Conservation (phyloP, 2,888 invertebrate species). For the Morpho helenor region DNA sequence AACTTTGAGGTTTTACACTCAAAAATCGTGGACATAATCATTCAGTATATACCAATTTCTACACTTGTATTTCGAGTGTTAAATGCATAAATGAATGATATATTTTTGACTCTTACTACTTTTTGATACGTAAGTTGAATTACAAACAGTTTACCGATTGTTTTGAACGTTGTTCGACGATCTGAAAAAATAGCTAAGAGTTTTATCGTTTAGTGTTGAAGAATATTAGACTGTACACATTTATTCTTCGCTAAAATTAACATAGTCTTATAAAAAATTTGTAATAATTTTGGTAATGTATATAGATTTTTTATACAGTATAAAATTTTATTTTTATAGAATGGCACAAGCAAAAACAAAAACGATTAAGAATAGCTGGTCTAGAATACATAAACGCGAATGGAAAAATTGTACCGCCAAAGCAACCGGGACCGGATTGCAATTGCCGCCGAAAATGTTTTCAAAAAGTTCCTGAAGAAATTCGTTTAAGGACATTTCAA, state of each 20-base stretch:
- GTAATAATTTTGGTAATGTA: no score
- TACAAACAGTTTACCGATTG: constrained; percentile 26
- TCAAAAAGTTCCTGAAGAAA: constrained; percentile 70
- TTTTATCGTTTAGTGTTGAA: no score
- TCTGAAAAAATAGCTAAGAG: not conserved
- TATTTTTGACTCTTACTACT: constrained; percentile 71
- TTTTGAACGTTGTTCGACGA: constrained; percentile 18
- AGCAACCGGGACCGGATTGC: constrained; percentile 75
- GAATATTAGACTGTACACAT: no score
- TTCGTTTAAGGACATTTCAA: constrained; percentile 73
- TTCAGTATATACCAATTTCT: constrained; percentile 14
- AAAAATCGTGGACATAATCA: constrained; percentile 17
- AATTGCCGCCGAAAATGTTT: constrained; percentile 75
- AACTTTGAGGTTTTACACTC: constrained; percentile 31
- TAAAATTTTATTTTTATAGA: constrained; percentile 47
- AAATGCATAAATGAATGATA: constrained; percentile 23
- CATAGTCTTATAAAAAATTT: no score
- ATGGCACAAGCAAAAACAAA: constrained; percentile 81
- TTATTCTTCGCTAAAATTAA: no score
- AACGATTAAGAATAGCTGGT: constrained; percentile 75
- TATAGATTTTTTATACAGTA: not conserved
- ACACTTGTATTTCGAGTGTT: constrained; percentile 14
- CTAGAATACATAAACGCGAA: constrained; percentile 77
- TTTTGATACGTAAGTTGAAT: constrained; percentile 45
- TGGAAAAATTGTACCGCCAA: constrained; percentile 76